A percentile compares a stretch with the other conserved stretches of the same genome.
Evolutionary conservation across 2,888 invertebrate species (phyloP).

Genomic region (Drosophila conformis): DNA sequence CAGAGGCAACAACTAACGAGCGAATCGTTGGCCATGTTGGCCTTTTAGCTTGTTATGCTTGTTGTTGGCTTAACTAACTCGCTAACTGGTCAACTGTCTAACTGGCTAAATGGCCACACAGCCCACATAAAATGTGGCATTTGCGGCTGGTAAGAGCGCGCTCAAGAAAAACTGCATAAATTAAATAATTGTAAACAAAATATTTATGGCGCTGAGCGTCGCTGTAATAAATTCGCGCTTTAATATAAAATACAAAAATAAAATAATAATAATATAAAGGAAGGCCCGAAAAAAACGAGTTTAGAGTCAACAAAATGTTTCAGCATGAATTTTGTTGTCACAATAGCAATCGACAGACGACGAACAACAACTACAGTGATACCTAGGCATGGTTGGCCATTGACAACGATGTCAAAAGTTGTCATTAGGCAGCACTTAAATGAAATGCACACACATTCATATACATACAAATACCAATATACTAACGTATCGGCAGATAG

Average conservation of each 20-base stretch:
- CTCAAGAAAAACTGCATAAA: constrained; percentile 76
- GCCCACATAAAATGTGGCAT: constrained; percentile 74
- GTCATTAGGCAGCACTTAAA: constrained; percentile 77
- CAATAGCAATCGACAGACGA: constrained; percentile 45
- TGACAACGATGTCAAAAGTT: constrained; percentile 55
- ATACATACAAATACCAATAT: constrained; percentile 5
- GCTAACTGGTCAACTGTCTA: constrained; percentile 33
- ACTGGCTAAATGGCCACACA: constrained; percentile 33
- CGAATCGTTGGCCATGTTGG: constrained; percentile 39
- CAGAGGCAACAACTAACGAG: constrained; percentile 40
- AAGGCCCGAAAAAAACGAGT: constrained; percentile 60
- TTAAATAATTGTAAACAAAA: constrained; percentile 82
- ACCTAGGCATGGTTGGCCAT: constrained; percentile 46
- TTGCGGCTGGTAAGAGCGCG: constrained; percentile 50
- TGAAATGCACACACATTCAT: constrained; percentile 47
- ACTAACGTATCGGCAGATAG: constrained; percentile 3
- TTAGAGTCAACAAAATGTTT: constrained; percentile 68
- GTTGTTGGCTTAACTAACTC: constrained; percentile 49
- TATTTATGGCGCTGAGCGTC: constrained; percentile 74
- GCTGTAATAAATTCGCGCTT: constrained; percentile 81
- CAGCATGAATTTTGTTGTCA: constrained; percentile 80
- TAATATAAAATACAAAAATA: constrained; percentile 53
- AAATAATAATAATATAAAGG: constrained; percentile 5
- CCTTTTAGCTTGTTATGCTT: constrained; percentile 30
- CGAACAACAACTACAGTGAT: constrained; percentile 33